Base-by-base conservation (phyloP, 2,888 invertebrate species). In the Prenolepis imparis region DNA sequence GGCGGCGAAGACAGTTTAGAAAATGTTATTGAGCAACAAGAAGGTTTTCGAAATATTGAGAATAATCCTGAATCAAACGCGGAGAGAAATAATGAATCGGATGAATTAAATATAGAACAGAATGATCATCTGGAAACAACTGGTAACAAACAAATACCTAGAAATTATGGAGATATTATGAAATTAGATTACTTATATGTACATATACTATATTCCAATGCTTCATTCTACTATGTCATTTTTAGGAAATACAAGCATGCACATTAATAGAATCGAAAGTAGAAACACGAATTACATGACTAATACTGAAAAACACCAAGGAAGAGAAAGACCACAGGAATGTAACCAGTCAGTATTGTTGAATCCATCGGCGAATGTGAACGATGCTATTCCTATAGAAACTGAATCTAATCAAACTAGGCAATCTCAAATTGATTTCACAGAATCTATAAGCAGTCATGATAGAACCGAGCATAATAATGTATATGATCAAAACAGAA, bases 1-100 rank as follows among this genome's bases (percentile, higher is more conserved):
- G 96, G 96, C 1, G 96, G 96, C 1, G 96, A 96, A 87, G 96
- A 96, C 84, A 95, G 95, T 72, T 92, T 96, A 70, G 95, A 95
- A 88, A 94, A 93, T 82, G 93, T 93, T 24, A 93, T 94, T 57
- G 93, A 94, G 78, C 93, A 93, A 72, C 94, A 92, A 77, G 93
- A 93, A 44, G 91, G 86, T 57, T 90, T 88, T 80, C 92, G 92
- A n/a, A 90, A 59, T 36, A 78, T 85, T 15, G 93, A 93, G 74
- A 87, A 75, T 39, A 85, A 78, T 24, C 57, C 82, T 36, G 91
- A 91, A 39, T 67, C 82, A 1, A 88, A 83, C 68, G 90, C 86
- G 36, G 88, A 91, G 1, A 89, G 89, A 68, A 91, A 41, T 63
- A 88, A 83, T 63, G 92, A 91, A 80, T 61, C 82, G 5, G 87